Base-by-base conservation (phyloP, 2,113 vertebrate species). In the Lontra canadensis region DNA sequence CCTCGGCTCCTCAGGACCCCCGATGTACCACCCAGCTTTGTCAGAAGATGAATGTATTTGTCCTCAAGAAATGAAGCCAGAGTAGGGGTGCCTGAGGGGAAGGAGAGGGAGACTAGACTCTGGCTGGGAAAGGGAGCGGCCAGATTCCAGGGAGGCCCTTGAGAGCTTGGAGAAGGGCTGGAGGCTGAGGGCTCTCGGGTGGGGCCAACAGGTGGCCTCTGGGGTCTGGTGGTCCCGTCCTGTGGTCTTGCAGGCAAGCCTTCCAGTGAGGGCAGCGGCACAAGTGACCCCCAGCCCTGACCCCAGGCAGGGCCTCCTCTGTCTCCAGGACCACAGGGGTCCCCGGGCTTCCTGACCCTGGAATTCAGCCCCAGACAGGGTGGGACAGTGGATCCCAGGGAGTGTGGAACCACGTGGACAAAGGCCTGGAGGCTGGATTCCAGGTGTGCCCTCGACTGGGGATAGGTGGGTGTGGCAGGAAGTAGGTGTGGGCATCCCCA, bases 351-450 rank as follows among this genome's bases (percentile, higher is more conserved):
- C 57, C 65, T 26, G 47, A 4, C 0, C 69, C 31, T 15, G 47
- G 34, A 4, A 21, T 42, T 42, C 55, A 11, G 42, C 63, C 31
- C 6, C 0, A 1, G 21, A n/a, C 13, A 2, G 20, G 23, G 7
- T 0, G 0, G 78, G 79, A 4, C 36, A 2, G 83, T 31, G 0
- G 0, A 7, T 17, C 88, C 23, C 1, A 1, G 23, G 18, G 5
- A 4, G 5, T 5, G 57, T 3, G 55, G 31, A 3, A 1, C 20
- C 0, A 6, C 1, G 0, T 0, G 18, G 69, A 23, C 29, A 18
- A 49, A 67, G 65, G 25, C 59, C 61, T 25, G 7, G 42, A 34
- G 44, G 12, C 36, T 82, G 59, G 65, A 80, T 59, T 25, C 39
- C 0, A 0, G 39, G 39, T 1, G n/a, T 39, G 59, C 25, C 29